phyloP scores from a whole-genome alignment of 2,888 invertebrate species.

The Nasonia oneida region DNA sequence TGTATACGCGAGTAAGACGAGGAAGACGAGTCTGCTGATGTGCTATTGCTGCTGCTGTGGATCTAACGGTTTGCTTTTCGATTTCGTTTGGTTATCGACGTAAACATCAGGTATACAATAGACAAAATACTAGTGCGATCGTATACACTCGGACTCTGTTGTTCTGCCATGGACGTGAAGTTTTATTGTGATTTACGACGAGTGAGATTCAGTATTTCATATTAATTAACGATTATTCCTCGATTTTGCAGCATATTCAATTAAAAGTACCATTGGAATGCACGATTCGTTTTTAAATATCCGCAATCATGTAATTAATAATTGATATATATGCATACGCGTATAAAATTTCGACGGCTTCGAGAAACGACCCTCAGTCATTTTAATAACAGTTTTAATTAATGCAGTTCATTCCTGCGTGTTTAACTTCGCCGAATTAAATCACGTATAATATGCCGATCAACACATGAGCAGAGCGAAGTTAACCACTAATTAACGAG shows the following conservation, averaged over 20 bases:
- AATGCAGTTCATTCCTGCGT: not conserved
- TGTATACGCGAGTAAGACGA: not conserved
- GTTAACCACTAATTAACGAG: not conserved
- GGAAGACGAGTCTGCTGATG: conserved; percentile 5
- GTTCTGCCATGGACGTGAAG: not conserved
- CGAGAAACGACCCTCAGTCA: not conserved
- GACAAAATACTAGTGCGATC: not conserved
- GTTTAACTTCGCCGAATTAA: not conserved
- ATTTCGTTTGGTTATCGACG: conserved; percentile 15
- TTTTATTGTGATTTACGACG: not conserved
- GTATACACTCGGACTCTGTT: not conserved
- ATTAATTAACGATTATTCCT: too few species aligned
- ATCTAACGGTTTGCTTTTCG: conserved; percentile 17
- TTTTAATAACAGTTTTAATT: conserved; percentile 4
- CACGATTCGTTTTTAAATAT: too few species aligned
- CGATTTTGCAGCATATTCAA: too few species aligned
- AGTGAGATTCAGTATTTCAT: too few species aligned
- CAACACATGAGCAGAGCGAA: not conserved
- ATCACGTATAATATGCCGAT: not conserved
- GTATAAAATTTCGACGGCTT: not conserved
- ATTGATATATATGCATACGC: not conserved
- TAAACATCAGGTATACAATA: too few species aligned
- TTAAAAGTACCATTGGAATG: too few species aligned
- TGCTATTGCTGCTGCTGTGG: not conserved
- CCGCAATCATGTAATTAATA: not conserved